A percentile compares a stretch with the other conserved stretches of the same genome.
Evolutionary conservation across 2,888 invertebrate species (phyloP).

Genomic region (Noctuana brunneofusca): DNA sequence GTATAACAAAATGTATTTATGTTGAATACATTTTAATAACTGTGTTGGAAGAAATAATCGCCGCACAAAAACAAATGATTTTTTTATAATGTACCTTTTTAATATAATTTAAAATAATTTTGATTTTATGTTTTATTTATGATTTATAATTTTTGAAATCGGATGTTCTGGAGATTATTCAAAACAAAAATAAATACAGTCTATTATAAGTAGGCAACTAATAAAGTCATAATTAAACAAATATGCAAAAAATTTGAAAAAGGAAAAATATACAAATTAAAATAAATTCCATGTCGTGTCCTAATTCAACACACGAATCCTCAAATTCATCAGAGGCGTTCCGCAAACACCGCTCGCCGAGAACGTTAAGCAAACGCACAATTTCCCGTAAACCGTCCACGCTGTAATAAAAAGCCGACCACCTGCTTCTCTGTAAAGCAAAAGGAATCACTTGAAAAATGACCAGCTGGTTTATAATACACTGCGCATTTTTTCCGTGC

Average conservation of each 20-base stretch:
- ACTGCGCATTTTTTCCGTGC: constrained; percentile 77
- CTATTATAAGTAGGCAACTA: no score
- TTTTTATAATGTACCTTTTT: no score
- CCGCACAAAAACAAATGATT: no score
- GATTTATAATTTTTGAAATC: no score
- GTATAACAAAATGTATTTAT: no score
- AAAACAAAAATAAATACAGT: no score
- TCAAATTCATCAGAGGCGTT: constrained; percentile 70
- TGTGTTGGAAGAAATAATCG: no score
- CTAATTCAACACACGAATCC: constrained; percentile 70
- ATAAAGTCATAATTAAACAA: no score
- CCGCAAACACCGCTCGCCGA: constrained; percentile 61
- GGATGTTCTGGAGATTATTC: no score
- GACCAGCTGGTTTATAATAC: constrained; percentile 82
- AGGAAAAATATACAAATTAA: constrained; percentile 42
- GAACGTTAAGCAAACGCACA: constrained; percentile 66
- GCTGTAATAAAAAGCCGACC: constrained; percentile 47
- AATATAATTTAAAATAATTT: no score
- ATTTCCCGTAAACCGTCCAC: constrained; percentile 54
- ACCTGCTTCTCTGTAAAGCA: constrained; percentile 72
- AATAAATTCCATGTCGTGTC: constrained; percentile 53
- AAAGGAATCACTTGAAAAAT: constrained; percentile 83
- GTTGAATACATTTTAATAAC: no score
- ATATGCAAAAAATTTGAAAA: constrained; percentile 6
- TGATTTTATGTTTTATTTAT: no score